Evolutionary conservation across 2,888 invertebrate genomes (phyloP), one percentile per base, ranked within the genome.

Genomic region (Sarcophaga carnaria): DNA sequence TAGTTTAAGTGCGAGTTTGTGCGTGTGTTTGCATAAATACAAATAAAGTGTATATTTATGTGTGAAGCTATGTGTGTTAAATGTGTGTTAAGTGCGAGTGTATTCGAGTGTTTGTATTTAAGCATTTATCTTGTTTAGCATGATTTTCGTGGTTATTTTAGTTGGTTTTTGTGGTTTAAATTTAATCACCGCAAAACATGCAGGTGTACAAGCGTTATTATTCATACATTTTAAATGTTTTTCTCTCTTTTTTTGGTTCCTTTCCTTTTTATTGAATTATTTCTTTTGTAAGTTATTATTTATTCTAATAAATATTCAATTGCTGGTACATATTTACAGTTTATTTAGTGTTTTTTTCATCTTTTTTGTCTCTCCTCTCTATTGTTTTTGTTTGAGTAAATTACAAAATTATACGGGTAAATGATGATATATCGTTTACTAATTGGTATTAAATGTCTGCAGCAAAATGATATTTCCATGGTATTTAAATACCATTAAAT

Each of bases 131-230:
- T 27, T 47, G 12, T 72, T 66, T 60, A 60, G 64, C 71, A 72
- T 72, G 25, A 77, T 78, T 78, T 78, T 78, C 64, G 71, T 80
- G 87, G 88, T 77, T 76, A 80, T 71, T 88, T 87, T 84, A 75
- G 79, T 79, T 83, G 78, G 76, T 78, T 80, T 80, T 86, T 88
- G 88, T 60, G 86, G 83, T 77, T 82, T 54, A 78, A 88, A 86
- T 88, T 86, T 85, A 88, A 87, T 83, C 79, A 87, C 88, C 88
- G 22, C 63, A 76, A 86, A 86, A 77, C 86, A 87, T 89, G 83
- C 87, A 87, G 87, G 85, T 87, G 85, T 79, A 60, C 74, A 67
- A 49, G 49, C 69, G 8, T 47, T 62, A 79, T 71, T 72, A 54
- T 14, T 49, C 27, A 54, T 62, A 47, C 22, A 59, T 47, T 70